Evolutionary conservation across 2,888 invertebrate genomes (phyloP), one percentile per base, ranked within the genome.

Genomic region (Polydrusus pterygomalis): DNA sequence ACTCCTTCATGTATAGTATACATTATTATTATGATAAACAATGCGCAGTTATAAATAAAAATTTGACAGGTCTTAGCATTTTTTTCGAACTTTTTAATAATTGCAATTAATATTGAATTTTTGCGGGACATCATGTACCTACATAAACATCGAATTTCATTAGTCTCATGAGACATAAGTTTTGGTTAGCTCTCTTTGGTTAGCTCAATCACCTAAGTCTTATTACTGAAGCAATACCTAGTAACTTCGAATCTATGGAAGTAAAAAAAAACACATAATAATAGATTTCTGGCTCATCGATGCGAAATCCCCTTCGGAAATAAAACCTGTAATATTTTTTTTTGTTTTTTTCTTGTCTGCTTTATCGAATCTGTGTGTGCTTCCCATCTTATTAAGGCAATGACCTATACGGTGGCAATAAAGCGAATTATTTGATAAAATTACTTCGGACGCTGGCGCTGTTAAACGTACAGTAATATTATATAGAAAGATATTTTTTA

Each of bases 281-380:
- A 54, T 54, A n/a, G 54, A 54, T 54, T 54, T 54, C n/a, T 25
- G 13, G 54, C 25, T 54, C 54, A 54, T 54, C 20, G 54, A 54
- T 54, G 54, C 25, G 54, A 54, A 54, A 54, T 54, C 54, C 54
- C 54, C n/a, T 30, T 25, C 25, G 54, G 25, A 25, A 17, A 54
- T 54, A 54, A 54, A 54, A 54, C 54, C 25, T 54, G 54, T n/a
- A 13, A 54, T 54, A 25, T 11, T 25, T 17, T 54, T 54, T 54
- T 54, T 17, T 13, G 5, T 54, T 54, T 18, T 54, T 54, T 54
- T 25, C 54, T 54, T 54, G 54, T 54, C 25, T 54, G 54, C 3
- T 5, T 54, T 25, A 25, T 54, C 54, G 25, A 30, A 54, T 25
- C 20, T 54, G 25, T 54, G 54, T 54, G 54, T 25, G 54, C 54